Conservation (phyloP, 2,113 vertebrate genomes). For the Elanoides forficatus region DNA sequence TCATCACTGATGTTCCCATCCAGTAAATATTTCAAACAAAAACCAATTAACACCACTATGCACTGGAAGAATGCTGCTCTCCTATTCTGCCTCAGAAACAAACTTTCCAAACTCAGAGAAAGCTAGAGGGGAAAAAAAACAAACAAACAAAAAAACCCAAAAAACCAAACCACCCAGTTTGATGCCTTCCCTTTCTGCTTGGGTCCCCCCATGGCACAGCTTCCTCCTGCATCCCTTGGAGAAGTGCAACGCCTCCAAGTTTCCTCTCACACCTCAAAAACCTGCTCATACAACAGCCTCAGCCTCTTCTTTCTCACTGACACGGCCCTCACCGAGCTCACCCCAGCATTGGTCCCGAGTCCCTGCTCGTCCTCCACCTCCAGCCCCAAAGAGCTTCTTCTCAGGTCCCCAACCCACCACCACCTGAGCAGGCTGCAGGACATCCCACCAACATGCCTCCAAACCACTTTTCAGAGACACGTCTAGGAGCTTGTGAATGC, state of each 20-base stretch:
- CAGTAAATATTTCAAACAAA: constrained; percentile 53
- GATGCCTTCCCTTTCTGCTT: neutral
- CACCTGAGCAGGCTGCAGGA: neutral
- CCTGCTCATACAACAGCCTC: neutral
- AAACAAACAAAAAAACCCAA: neutral
- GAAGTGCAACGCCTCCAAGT: neutral
- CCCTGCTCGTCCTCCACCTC: neutral
- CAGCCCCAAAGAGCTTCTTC: neutral
- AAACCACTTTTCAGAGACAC: neutral
- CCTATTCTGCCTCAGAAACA: neutral
- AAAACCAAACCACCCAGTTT: neutral
- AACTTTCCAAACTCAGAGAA: neutral
- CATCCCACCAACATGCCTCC: neutral
- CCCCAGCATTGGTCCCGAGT: neutral
- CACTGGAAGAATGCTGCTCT: neutral
- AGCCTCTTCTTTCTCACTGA: neutral
- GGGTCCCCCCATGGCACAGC: accelerated
- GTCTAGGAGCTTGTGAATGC: neutral
- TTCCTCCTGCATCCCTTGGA: neutral
- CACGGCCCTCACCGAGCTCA: neutral
- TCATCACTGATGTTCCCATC: neutral
- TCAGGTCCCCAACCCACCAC: neutral
- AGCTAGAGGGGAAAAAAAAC: neutral
- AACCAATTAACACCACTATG: constrained; percentile 26
- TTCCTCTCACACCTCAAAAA: neutral